Percentiles rank a stretch among this genome's conserved stretches.
These are phyloP conservation scores for Pterocles burchelli DNA, from an alignment of 2,113 vertebrate species.

Conservation along the genomic window DNA sequence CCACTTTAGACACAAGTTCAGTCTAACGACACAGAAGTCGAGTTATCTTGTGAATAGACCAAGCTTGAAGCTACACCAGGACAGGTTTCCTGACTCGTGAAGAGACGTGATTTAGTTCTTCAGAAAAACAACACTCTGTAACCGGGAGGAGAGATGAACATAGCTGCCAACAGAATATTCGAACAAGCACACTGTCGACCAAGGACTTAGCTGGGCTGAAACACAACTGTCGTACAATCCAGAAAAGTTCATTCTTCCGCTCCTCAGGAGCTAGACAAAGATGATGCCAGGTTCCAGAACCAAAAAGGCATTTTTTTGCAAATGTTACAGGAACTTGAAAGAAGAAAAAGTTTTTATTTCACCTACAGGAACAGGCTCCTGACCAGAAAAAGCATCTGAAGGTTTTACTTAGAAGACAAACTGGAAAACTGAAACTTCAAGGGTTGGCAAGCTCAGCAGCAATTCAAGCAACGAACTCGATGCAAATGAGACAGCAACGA, in stretches of 20 bases:
- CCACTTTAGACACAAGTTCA: not conserved
- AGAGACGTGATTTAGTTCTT: not conserved
- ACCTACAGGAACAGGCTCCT: not conserved
- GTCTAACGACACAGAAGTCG: not conserved
- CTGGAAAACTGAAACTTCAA: not conserved
- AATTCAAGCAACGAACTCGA: not conserved
- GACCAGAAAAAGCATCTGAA: conserved; percentile 25
- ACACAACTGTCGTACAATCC: not conserved
- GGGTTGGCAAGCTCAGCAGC: conserved; percentile 16
- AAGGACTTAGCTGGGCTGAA: not conserved
- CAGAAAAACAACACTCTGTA: not conserved
- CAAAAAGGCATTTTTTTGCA: not conserved
- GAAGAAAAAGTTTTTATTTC: not conserved
- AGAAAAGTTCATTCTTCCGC: not conserved
- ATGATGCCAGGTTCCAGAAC: not conserved
- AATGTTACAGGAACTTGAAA: conserved; percentile 9
- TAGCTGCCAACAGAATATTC: not conserved
- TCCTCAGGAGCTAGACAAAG: not conserved
- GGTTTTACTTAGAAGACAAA: not conserved
- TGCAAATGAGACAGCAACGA: conserved; percentile 6
- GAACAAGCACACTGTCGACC: not conserved
- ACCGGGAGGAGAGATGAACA: not conserved
- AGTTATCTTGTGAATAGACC: not conserved
- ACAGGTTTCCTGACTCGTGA: not conserved
- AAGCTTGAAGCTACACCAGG: not conserved